Evolutionary conservation across 2,797 vertebrate species (phyloP).

Genomic region (Hafferia zeledoni): DNA sequence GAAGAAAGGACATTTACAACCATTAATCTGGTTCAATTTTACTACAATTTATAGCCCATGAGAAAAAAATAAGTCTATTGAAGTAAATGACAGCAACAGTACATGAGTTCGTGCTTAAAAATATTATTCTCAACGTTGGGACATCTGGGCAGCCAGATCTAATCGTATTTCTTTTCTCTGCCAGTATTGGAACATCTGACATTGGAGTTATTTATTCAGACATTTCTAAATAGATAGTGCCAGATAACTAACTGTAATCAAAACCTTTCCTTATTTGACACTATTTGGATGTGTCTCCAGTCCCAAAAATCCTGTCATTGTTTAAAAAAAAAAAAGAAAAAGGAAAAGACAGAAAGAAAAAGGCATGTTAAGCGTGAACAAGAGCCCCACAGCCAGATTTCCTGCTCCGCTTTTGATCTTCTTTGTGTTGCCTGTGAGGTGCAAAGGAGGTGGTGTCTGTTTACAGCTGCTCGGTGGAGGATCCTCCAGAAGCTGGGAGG

Average conservation of each 20-base stretch:
- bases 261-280: constrained; percentile 58
- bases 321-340: not conserved
- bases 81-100: constrained; percentile 59
- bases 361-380: not conserved
- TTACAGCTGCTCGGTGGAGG: not conserved
- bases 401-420: constrained; percentile 12
- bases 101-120: constrained; percentile 66
- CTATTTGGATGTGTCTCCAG: not conserved
- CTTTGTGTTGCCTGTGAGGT: not conserved
- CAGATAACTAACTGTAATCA: constrained; percentile 51
- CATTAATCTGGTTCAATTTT: constrained; percentile 55
- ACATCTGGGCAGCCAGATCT: constrained; percentile 67
- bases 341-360: not conserved
- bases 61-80: constrained; percentile 49
- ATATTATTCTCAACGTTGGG: constrained; percentile 41
- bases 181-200: constrained; percentile 52
- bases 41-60: constrained; percentile 40
- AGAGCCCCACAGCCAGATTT: not conserved
- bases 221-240: constrained; percentile 47
- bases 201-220: constrained; percentile 39
- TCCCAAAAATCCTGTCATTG: not conserved
- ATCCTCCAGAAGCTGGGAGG: not conserved
- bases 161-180: constrained; percentile 60
- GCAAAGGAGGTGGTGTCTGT: not conserved
- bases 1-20: constrained; percentile 3